Evolutionary conservation across 2,797 vertebrate genomes (phyloP).

Genomic region (Cyclura pinguis): DNA sequence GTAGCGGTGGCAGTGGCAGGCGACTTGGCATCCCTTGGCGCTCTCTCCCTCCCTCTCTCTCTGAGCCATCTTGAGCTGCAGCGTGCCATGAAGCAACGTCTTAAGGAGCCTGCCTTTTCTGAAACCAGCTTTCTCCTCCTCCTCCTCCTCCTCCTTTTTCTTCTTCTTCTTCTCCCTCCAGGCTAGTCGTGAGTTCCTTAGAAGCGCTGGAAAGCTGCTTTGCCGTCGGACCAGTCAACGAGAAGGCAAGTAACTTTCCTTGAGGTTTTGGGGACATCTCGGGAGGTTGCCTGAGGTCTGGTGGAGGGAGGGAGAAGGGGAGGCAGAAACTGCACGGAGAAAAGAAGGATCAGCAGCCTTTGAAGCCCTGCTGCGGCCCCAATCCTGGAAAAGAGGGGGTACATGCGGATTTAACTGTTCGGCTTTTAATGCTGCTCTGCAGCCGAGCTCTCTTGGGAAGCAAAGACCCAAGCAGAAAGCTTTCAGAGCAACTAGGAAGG

Average conservation of each 20-base stretch:
- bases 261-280: constrained; percentile 66
- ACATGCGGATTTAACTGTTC: constrained; percentile 27
- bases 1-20: too few relatives aligned
- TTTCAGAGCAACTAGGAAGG: constrained; percentile 65
- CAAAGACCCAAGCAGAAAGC: constrained; percentile 62
- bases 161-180: constrained; percentile 75
- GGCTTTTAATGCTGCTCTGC: constrained; percentile 23
- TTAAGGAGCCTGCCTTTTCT: constrained; percentile 73
- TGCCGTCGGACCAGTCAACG: constrained; percentile 92
- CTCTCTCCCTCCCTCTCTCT: constrained; percentile 74
- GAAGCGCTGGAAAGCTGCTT: constrained; percentile 99
- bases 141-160: not conserved
- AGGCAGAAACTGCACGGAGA: too few relatives aligned
- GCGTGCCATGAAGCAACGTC: constrained; percentile 70
- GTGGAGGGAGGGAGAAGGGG: constrained; percentile 38
- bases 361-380: constrained; percentile 63
- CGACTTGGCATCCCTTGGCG: constrained; percentile 77
- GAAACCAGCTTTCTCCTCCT: constrained; percentile 68
- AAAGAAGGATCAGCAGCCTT: constrained; percentile 62
- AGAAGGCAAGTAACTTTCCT: constrained; percentile 90
- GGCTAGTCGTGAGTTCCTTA: constrained; percentile 97
- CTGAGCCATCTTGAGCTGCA: constrained; percentile 74
- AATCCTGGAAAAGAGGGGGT: constrained; percentile 57
- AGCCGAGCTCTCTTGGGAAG: constrained; percentile 63
- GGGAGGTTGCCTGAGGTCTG: constrained; percentile 19